Conservation (phyloP, 2,888 invertebrate species). For the Tineola bisselliella region DNA sequence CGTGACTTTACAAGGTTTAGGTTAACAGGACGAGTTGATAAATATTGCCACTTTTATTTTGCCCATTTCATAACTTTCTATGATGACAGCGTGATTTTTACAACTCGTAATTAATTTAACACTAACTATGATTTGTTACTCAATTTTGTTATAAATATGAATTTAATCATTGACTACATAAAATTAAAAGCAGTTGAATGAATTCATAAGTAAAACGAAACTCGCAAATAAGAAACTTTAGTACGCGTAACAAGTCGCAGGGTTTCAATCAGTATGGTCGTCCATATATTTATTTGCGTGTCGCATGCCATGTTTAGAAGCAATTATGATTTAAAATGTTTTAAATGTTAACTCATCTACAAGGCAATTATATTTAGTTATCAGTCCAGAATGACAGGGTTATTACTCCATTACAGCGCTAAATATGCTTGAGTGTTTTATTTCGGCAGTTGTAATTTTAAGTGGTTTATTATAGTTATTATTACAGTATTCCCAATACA, state of each 20-base stretch:
- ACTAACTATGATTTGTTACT: too few relatives aligned
- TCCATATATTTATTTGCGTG: conserved; percentile 16
- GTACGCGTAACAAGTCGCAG: neutral
- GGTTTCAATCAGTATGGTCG: neutral
- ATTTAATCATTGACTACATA: too few relatives aligned
- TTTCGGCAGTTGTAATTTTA: neutral
- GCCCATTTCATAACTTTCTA: neutral
- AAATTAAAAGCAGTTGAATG: too few relatives aligned
- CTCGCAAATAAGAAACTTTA: too few relatives aligned
- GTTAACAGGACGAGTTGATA: conserved; percentile 22
- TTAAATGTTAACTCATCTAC: conserved; percentile 52
- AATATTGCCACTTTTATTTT: conserved; percentile 29
- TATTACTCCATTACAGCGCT: conserved; percentile 40
- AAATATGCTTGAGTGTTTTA: conserved; percentile 21
- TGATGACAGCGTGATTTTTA: neutral
- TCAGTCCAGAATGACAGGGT: conserved; percentile 34
- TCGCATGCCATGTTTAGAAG: conserved; percentile 40
- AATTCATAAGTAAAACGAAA: too few relatives aligned
- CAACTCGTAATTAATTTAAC: too few relatives aligned
- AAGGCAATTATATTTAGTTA: conserved; percentile 42
- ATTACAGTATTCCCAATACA: neutral
- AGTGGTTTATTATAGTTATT: neutral
- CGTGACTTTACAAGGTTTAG: conserved; percentile 50
- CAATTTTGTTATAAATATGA: too few relatives aligned
- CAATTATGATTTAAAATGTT: conserved; percentile 45